phyloP scores from a whole-genome alignment of 1,140 invertebrate genomes.

The Aphis craccivora region DNA sequence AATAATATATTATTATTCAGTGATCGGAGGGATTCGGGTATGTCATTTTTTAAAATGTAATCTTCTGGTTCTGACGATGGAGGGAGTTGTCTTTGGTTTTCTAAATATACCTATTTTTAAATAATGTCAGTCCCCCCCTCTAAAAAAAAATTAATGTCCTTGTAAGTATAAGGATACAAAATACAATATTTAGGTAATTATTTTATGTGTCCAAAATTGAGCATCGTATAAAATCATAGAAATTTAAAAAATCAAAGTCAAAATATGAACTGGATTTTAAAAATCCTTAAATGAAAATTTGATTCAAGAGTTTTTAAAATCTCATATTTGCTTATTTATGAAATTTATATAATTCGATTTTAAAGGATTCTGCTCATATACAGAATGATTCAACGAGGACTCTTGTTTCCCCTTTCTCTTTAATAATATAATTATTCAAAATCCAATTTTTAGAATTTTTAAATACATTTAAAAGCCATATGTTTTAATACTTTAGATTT shows the following conservation, averaged over 20 bases:
- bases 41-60: not conserved
- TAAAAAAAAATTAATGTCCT: not conserved
- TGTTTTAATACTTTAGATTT: too few species aligned
- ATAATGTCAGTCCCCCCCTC: not conserved
- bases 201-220: not conserved
- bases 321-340: not conserved
- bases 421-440: too few species aligned
- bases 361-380: not conserved
- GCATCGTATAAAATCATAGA: not conserved
- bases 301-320: not conserved
- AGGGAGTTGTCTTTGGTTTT: conserved; percentile 13
- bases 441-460: too few species aligned
- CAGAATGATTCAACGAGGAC: too few species aligned
- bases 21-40: not conserved
- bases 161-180: not conserved
- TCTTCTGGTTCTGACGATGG: not conserved
- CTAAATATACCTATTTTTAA: not conserved
- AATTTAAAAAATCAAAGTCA: not conserved
- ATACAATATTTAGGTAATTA: not conserved
- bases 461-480: too few species aligned
- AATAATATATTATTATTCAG: not conserved
- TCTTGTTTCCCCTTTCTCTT: too few species aligned
- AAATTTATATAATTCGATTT: not conserved
- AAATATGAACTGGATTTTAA: conserved; percentile 4
- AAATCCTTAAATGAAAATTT: conserved; percentile 1